Conservation (phyloP, 2,888 invertebrate genomes). For the Lysandra coridon region DNA sequence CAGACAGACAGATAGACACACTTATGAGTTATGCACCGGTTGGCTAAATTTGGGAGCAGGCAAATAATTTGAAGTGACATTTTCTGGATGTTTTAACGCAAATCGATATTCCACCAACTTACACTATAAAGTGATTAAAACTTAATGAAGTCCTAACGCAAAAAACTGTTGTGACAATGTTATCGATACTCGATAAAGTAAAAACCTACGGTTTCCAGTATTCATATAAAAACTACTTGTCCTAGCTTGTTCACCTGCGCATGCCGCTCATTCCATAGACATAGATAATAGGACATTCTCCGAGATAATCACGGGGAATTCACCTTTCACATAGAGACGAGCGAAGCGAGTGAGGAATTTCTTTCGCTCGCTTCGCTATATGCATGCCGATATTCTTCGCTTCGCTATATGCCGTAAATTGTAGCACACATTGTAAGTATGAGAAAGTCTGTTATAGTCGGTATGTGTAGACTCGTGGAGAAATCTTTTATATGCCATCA, state of each 20-base stretch:
- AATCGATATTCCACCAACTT: background rate
- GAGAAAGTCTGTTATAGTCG: too few relatives aligned
- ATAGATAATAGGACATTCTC: background rate
- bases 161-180: background rate
- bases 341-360: background rate
- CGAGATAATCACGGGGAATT: background rate
- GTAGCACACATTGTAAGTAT: too few relatives aligned
- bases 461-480: too few relatives aligned
- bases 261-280: constrained; percentile 1
- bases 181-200: background rate
- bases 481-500: too few relatives aligned
- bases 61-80: too few relatives aligned
- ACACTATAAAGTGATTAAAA: background rate
- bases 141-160: background rate
- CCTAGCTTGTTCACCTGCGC: constrained; percentile 4
- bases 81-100: too few relatives aligned
- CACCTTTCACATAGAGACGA: constrained; percentile 8
- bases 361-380: background rate
- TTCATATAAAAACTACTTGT: constrained; percentile 1
- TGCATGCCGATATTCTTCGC: background rate
- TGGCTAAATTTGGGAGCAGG: too few relatives aligned
- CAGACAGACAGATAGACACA: too few relatives aligned
- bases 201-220: background rate
- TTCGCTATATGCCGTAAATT: too few relatives aligned
- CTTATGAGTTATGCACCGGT: too few relatives aligned